Conservation (phyloP, 2,113 vertebrate species). For the Marmota monax region DNA sequence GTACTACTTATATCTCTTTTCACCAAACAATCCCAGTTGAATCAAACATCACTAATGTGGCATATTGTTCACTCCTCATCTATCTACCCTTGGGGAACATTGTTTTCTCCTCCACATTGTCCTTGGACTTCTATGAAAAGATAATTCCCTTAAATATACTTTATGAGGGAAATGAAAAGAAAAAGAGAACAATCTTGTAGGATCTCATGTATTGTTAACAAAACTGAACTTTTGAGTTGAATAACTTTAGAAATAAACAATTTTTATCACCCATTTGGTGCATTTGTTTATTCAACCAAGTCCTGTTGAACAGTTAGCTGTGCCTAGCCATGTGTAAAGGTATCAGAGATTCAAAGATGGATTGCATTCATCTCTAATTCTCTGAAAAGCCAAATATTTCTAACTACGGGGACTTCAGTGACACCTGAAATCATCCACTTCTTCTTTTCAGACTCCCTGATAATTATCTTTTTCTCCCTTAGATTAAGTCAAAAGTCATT, state of each 20-base stretch:
- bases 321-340: not conserved
- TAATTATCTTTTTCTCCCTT: not conserved
- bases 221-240: not conserved
- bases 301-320: not conserved
- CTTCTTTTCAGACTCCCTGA: not conserved
- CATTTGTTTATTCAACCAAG: not conserved
- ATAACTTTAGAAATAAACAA: slow-evolving; percentile 27
- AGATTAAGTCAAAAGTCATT: not conserved
- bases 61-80: not conserved
- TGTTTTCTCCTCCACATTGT: not conserved
- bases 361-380: not conserved
- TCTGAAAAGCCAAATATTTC: slow-evolving; percentile 40
- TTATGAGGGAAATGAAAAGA: not conserved
- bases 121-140: not conserved
- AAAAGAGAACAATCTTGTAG: not conserved
- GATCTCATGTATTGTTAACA: not conserved
- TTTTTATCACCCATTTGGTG: not conserved
- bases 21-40: not conserved
- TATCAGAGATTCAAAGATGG: not conserved
- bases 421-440: not conserved
- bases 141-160: not conserved
- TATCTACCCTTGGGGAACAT: not conserved
- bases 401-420: not conserved
- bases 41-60: slow-evolving; percentile 42
- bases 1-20: not conserved